Conservation (phyloP, 2,888 invertebrate species). For the Cepaea hortensis region DNA sequence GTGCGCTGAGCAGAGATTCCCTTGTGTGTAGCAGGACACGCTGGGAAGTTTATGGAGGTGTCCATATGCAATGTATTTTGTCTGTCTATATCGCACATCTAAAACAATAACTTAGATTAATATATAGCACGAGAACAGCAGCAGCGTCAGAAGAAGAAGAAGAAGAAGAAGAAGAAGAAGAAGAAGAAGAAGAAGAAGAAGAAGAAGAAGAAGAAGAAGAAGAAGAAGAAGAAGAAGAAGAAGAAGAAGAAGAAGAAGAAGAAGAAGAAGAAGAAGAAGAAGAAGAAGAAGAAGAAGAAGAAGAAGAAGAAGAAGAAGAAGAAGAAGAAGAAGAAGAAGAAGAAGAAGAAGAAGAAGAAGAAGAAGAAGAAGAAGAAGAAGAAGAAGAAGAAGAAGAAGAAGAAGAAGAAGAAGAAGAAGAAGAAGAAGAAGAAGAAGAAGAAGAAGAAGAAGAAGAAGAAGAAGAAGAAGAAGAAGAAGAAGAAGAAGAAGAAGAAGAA, state of each 20-base stretch:
- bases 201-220: conserved; percentile 33
- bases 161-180: no score
- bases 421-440: conserved; percentile 15
- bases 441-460: conserved; percentile 16
- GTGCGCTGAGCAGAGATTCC: no score
- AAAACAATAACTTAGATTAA: no score
- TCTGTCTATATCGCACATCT: no score
- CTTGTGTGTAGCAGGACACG: no score
- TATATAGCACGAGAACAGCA: no score
- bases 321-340: conserved; percentile 26
- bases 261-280: conserved; percentile 30
- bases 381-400: conserved; percentile 15
- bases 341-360: conserved; percentile 31
- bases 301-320: conserved; percentile 17
- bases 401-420: conserved; percentile 31
- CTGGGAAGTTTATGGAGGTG: no score
- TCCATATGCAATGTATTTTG: no score
- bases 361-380: conserved; percentile 33
- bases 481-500: conserved; percentile 8
- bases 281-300: conserved; percentile 4
- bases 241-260: conserved; percentile 34
- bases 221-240: conserved; percentile 35
- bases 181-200: conserved; percentile 32
- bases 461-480: conserved; percentile 9
- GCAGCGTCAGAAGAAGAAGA: no score